phyloP scores from a whole-genome alignment of 2,797 vertebrate species.

The Sphenodon punctatus region DNA sequence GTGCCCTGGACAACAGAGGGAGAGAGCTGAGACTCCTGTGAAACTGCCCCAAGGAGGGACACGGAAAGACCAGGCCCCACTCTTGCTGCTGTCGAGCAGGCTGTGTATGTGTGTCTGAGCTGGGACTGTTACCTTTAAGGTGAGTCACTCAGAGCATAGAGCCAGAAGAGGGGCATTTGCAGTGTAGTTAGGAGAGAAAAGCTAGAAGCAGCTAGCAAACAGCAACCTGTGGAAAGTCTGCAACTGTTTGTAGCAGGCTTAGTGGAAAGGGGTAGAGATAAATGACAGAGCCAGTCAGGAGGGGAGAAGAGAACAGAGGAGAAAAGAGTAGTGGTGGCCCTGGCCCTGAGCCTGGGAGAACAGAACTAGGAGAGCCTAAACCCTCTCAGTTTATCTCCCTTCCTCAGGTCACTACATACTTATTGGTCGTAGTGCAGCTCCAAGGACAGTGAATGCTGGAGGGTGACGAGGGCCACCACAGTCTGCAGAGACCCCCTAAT shows the following conservation, averaged over 20 bases:
- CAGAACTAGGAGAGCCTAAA: background rate
- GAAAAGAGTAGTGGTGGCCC: background rate
- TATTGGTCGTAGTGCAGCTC: background rate
- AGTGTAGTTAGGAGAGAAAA: background rate
- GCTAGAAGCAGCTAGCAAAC: background rate
- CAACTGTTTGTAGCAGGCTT: background rate
- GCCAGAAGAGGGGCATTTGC: background rate
- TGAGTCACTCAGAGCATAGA: constrained; percentile 38
- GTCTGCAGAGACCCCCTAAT: no score
- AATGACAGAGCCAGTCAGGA: background rate
- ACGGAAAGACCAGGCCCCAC: constrained; percentile 14
- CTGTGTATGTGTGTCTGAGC: constrained; percentile 11
- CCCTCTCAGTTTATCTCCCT: background rate
- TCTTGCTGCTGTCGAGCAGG: background rate
- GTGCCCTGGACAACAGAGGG: constrained; percentile 27
- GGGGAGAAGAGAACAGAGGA: background rate
- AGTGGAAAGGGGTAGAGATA: background rate
- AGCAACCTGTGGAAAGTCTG: background rate
- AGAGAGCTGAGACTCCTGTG: constrained; percentile 32
- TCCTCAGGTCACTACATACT: background rate
- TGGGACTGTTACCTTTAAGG: constrained; percentile 49
- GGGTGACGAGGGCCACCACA: no score
- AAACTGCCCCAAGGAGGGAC: constrained; percentile 16
- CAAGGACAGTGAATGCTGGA: background rate
- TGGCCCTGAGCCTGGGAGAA: background rate